These are phyloP conservation scores for Gymnocheta viridis DNA, from an alignment of 2,888 invertebrate species.

Conservation along the genomic window DNA sequence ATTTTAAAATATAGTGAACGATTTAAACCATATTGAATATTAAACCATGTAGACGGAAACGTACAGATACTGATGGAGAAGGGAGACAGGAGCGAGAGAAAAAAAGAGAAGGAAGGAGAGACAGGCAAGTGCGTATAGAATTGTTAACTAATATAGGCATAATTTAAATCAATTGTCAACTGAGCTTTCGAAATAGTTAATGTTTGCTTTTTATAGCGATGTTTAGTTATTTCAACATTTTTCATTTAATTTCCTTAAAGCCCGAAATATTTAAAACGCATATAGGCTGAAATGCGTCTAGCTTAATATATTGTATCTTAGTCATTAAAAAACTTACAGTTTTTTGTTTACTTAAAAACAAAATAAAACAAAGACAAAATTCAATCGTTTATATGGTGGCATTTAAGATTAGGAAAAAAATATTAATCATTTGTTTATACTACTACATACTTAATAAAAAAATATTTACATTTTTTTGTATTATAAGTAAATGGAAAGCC, in stretches of 20 bases:
- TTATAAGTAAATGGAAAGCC: conserved; percentile 44
- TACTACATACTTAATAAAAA: conserved; percentile 60
- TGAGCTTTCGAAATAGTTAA: conserved; percentile 30
- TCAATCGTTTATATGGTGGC: conserved; percentile 51
- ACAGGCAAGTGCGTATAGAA: neutral
- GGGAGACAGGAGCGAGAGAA: neutral
- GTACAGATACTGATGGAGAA: too few relatives aligned
- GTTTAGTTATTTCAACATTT: conserved; percentile 29
- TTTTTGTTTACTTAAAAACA: conserved; percentile 32
- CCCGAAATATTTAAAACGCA: conserved; percentile 59
- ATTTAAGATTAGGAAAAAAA: conserved; percentile 47
- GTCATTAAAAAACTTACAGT: conserved; percentile 35
- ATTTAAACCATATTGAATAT: conserved; percentile 16
- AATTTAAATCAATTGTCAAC: conserved; percentile 35
- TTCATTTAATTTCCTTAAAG: conserved; percentile 42
- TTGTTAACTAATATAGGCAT: conserved; percentile 31
- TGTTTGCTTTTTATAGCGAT: conserved; percentile 11
- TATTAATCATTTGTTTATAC: conserved; percentile 54
- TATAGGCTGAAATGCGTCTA: conserved; percentile 59
- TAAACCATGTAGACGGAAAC: conserved; percentile 1
- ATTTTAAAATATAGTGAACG: neutral
- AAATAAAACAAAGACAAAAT: conserved; percentile 52
- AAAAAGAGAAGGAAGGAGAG: neutral
- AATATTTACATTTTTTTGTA: conserved; percentile 63
- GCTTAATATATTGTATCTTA: conserved; percentile 30